A percentile compares a stretch with the other conserved stretches of the same genome.
These are phyloP conservation scores for Chrysemys picta DNA, from an alignment of 2,113 vertebrate species.

Conservation along the genomic window DNA sequence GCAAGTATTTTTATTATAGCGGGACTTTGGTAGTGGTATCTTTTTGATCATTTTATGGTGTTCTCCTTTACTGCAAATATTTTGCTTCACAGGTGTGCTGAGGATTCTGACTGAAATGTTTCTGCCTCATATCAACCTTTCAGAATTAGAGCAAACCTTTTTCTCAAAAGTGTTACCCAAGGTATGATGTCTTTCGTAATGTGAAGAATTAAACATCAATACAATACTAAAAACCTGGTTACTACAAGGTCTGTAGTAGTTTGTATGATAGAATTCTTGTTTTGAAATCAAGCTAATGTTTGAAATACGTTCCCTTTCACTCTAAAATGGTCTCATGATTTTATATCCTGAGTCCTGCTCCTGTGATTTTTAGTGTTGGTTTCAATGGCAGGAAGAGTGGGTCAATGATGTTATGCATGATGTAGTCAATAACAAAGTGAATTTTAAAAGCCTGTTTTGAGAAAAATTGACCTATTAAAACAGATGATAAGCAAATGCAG, in stretches of 20 bases:
- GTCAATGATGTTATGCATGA: neutral
- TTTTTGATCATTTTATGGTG: neutral
- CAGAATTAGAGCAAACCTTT: constrained; percentile 86
- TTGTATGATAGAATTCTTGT: neutral
- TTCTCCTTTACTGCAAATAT: constrained; percentile 4
- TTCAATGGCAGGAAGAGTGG: neutral
- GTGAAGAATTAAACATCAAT: neutral
- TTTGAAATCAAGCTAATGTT: neutral
- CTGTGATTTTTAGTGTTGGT: neutral
- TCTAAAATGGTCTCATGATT: neutral
- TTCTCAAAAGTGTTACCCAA: constrained; percentile 92
- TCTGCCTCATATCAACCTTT: constrained; percentile 88
- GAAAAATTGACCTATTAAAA: neutral
- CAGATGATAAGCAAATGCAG: neutral
- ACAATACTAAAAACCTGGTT: neutral
- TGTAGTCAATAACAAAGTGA: neutral
- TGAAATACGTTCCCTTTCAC: neutral
- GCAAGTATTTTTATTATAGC: neutral
- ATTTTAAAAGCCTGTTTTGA: neutral
- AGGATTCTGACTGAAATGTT: constrained; percentile 91
- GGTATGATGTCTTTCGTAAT: constrained; percentile 73
- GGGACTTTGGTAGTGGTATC: neutral
- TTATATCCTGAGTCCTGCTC: neutral
- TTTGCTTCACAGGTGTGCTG: constrained; percentile 84
- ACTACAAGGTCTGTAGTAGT: neutral